Evolutionary conservation across 2,888 invertebrate species (phyloP).

Genomic region (Drosophila mercatorum): DNA sequence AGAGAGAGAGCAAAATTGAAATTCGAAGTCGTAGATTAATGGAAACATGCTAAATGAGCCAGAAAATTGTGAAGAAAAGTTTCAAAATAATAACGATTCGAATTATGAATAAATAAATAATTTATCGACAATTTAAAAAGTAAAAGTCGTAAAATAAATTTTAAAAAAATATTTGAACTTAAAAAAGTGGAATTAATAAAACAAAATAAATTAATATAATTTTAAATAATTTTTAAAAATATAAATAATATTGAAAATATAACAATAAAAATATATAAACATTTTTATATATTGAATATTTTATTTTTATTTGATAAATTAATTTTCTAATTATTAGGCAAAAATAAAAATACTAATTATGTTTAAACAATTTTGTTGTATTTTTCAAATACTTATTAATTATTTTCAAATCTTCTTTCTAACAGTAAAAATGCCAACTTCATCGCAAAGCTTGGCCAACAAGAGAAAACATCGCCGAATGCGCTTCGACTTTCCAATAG

Average conservation of each 20-base stretch:
- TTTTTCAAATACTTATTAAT: not conserved
- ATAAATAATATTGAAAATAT: not conserved
- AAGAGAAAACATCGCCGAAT: conserved; percentile 29
- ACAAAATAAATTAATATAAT: not conserved
- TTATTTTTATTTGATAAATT: too few species aligned
- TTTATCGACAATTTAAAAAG: not conserved
- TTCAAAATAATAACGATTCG: not conserved
- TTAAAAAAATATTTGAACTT: not conserved
- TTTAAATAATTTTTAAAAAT: too few species aligned
- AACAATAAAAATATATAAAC: not conserved
- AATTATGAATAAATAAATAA: not conserved
- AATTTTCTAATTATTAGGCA: not conserved
- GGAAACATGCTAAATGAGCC: conserved; percentile 9
- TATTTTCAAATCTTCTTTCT: conserved; percentile 29
- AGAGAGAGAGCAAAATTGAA: not conserved
- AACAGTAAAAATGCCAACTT: conserved; percentile 22
- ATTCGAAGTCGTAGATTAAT: conserved; percentile 18
- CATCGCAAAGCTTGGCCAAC: conserved; percentile 26
- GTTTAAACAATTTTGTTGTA: not conserved
- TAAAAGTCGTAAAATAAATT: not conserved
- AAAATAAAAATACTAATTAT: not conserved
- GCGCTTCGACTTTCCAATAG: conserved; percentile 44
- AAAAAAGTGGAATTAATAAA: not conserved
- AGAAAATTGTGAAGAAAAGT: conserved; percentile 17
- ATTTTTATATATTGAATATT: not conserved